These are phyloP conservation scores for Boloria euphrosyne DNA, from an alignment of 2,888 invertebrate species.

Conservation along the genomic window DNA sequence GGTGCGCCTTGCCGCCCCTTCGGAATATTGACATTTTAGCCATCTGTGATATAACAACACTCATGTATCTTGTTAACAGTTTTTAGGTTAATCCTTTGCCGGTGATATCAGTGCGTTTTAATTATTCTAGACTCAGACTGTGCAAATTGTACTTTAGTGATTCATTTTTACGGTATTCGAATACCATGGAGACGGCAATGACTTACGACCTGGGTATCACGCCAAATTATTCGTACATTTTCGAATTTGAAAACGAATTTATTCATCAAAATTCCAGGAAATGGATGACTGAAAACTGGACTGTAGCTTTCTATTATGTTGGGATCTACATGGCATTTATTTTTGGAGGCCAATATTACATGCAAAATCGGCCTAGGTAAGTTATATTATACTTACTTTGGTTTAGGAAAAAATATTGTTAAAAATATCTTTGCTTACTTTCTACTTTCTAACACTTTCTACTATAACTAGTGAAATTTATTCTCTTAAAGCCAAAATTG, in stretches of 20 bases:
- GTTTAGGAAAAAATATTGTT: not conserved
- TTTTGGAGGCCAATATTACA: constrained; percentile 95
- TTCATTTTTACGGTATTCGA: constrained; percentile 46
- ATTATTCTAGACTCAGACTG: constrained; percentile 38
- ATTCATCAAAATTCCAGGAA: constrained; percentile 92
- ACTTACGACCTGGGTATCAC: constrained; percentile 82
- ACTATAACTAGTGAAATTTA: no score
- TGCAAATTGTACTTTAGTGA: constrained; percentile 51
- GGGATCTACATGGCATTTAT: constrained; percentile 96
- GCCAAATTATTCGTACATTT: constrained; percentile 96
- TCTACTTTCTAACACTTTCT: not conserved
- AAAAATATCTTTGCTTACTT: not conserved
- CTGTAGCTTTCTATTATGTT: constrained; percentile 93
- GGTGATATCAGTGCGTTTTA: constrained; percentile 71
- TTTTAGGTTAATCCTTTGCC: constrained; percentile 71
- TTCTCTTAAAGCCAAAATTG: no score
- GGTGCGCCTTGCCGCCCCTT: constrained; percentile 59
- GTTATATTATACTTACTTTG: constrained; percentile 44
- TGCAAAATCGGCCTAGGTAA: constrained; percentile 93
- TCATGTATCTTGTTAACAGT: constrained; percentile 61
- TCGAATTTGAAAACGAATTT: constrained; percentile 97
- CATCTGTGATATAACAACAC: constrained; percentile 76
- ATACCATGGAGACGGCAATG: constrained; percentile 68
- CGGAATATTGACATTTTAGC: constrained; percentile 68
- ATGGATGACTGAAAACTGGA: constrained; percentile 99